Evolutionary conservation across 2,113 vertebrate species (phyloP).

Genomic region (Bujurquina vittata): DNA sequence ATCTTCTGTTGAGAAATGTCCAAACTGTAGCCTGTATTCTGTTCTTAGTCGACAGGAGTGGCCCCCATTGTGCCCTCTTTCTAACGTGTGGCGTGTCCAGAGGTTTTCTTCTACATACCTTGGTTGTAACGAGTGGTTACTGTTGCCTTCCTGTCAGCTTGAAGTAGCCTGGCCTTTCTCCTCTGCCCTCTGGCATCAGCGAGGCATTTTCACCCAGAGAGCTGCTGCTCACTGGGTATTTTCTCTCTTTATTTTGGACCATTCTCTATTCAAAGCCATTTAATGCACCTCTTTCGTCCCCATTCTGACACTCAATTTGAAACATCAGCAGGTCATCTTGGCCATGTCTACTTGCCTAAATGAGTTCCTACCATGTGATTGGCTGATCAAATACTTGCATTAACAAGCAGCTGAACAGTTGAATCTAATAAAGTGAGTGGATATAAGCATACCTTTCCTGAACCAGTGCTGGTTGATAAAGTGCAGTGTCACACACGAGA

Average conservation of each 20-base stretch:
- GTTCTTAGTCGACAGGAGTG: not conserved
- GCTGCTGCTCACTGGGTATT: not conserved
- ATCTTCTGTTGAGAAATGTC: too few relatives aligned
- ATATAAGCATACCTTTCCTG: not conserved
- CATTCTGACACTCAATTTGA: not conserved
- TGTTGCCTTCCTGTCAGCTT: not conserved
- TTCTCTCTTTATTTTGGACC: not conserved
- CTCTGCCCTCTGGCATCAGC: not conserved
- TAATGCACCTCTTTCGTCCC: not conserved
- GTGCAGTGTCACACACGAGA: not conserved
- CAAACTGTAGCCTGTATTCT: not conserved
- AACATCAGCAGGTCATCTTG: not conserved
- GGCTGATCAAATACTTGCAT: too few relatives aligned
- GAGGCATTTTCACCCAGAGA: not conserved
- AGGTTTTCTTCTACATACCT: not conserved
- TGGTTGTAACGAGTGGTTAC: not conserved
- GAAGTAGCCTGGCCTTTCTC: not conserved
- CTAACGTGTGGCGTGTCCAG: not conserved
- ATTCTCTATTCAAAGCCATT: not conserved
- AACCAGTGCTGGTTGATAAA: not conserved
- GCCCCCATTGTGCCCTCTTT: not conserved
- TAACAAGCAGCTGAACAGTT: not conserved
- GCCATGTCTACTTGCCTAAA: not conserved
- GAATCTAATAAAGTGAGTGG: not conserved
- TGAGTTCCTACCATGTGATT: not conserved